Conservation (phyloP, 2,113 vertebrate genomes). For the Aramus guarauna region DNA sequence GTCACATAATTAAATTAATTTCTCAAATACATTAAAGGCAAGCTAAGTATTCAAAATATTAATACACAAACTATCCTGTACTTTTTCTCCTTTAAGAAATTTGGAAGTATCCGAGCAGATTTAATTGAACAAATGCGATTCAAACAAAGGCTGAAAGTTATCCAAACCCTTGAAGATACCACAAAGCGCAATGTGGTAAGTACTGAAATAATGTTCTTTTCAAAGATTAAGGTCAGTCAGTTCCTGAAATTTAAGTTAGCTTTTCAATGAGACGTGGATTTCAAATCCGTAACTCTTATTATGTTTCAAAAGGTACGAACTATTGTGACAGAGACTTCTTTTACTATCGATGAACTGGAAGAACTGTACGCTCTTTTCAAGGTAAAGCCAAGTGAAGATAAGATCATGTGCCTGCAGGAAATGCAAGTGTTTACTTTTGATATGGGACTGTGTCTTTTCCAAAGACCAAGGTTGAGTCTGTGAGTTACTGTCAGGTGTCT, state of each 20-base stretch:
- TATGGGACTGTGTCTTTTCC: not conserved
- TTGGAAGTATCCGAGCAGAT: slow-evolving; percentile 92
- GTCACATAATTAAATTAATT: not conserved
- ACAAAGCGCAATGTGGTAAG: slow-evolving; percentile 97
- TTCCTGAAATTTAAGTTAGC: not conserved
- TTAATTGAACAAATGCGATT: slow-evolving; percentile 99
- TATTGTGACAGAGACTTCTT: slow-evolving; percentile 94
- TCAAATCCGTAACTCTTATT: not conserved
- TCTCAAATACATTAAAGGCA: not conserved
- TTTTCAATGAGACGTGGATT: not conserved
- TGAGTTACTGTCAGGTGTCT: not conserved
- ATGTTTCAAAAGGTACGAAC: slow-evolving; percentile 84
- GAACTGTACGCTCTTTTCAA: slow-evolving; percentile 96
- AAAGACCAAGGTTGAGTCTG: not conserved
- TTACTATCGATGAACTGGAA: slow-evolving; percentile 91
- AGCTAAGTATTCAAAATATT: not conserved
- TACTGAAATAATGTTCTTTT: not conserved
- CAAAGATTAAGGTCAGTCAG: not conserved
- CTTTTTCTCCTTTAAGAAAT: slow-evolving; percentile 80
- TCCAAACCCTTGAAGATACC: slow-evolving; percentile 96
- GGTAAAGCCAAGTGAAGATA: slow-evolving; percentile 71
- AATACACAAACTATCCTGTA: not conserved
- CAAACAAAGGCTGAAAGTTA: slow-evolving; percentile 95
- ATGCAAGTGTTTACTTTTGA: not conserved
- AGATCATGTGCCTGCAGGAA: not conserved